phyloP scores from a whole-genome alignment of 2,113 vertebrate species.

The Cheilinus undulatus region DNA sequence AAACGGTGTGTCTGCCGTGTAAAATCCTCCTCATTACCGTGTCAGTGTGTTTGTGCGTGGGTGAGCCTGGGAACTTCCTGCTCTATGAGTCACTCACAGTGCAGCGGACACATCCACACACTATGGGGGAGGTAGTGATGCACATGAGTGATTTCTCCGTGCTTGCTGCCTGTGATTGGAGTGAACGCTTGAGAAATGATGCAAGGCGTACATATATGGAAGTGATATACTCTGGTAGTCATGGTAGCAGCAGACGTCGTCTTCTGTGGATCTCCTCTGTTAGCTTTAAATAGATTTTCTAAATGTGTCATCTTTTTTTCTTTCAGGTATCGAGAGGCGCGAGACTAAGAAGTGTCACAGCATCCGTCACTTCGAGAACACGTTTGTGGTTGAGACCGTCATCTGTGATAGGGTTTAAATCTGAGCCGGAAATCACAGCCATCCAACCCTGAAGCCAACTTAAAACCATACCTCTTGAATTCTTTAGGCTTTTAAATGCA shows the following conservation, averaged over 20 bases:
- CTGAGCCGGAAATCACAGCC: constrained; percentile 46
- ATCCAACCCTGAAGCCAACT: constrained; percentile 68
- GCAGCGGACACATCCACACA: constrained; percentile 65
- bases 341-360: constrained; percentile 86
- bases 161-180: constrained; percentile 45
- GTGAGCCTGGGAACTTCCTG: constrained; percentile 71
- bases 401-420: constrained; percentile 88
- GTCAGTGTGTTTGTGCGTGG: constrained; percentile 55
- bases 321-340: constrained; percentile 89
- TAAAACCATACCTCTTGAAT: constrained; percentile 78
- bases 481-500: constrained; percentile 80
- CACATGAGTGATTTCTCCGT: constrained; percentile 39
- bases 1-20: constrained; percentile 29
- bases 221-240: background rate
- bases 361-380: constrained; percentile 96
- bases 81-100: constrained; percentile 72
- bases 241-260: background rate
- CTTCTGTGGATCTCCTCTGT: background rate
- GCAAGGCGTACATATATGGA: constrained; percentile 63
- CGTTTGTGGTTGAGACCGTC: constrained; percentile 93
- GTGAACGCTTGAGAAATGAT: constrained; percentile 44
- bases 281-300: constrained; percentile 24
- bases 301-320: constrained; percentile 4
- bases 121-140: constrained; percentile 70
- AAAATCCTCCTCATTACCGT: constrained; percentile 36